These are phyloP conservation scores for Erythrocercus mccallii DNA, from an alignment of 2,113 vertebrate genomes.

Conservation along the genomic window DNA sequence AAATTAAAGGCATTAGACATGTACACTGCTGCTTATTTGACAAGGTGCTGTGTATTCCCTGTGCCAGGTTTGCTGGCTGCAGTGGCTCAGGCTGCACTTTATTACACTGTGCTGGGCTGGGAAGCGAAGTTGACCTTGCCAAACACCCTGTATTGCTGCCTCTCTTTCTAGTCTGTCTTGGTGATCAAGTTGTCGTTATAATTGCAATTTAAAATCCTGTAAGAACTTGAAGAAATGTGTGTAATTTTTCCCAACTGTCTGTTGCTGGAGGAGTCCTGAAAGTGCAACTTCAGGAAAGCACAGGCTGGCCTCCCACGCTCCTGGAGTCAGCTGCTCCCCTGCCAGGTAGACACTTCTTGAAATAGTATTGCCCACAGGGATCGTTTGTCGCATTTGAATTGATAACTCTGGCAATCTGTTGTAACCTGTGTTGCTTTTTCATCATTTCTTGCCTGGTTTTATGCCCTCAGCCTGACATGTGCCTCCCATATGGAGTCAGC, in stretches of 20 bases:
- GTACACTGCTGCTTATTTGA: not conserved
- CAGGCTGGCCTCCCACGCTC: not conserved
- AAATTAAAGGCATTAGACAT: conserved; percentile 28
- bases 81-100: not conserved
- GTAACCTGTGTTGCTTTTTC: not conserved
- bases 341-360: conserved; percentile 1
- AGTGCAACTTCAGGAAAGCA: not conserved
- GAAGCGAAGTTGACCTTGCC: not conserved
- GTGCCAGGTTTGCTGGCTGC: not conserved
- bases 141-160: not conserved
- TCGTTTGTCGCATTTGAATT: not conserved
- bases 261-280: not conserved
- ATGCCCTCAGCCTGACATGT: conserved; percentile 14
- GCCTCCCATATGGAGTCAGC: not conserved
- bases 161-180: not conserved
- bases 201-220: not conserved
- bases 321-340: not conserved
- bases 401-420: conserved; percentile 16
- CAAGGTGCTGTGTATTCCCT: not conserved
- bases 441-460: not conserved
- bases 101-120: not conserved
- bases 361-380: conserved; percentile 5
- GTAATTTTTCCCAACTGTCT: not conserved
- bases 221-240: not conserved
- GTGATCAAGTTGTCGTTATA: not conserved